A percentile compares a stretch with the other conserved stretches of the same genome.
These are phyloP conservation scores for Chrysemys picta DNA, from an alignment of 2,113 vertebrate species.

Conservation along the genomic window DNA sequence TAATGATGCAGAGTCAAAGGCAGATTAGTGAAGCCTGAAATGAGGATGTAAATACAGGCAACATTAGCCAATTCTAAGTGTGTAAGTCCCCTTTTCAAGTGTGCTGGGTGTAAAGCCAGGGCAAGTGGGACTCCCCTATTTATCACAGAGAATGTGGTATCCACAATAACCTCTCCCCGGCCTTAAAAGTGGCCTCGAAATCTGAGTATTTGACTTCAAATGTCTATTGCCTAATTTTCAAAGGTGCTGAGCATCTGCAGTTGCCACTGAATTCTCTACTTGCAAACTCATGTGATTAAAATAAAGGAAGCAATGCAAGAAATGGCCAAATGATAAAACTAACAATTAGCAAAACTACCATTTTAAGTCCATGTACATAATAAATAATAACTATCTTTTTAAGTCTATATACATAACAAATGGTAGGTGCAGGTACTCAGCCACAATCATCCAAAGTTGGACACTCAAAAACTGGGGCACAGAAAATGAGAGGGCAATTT, in stretches of 20 bases:
- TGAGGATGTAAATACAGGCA: not conserved
- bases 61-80: not conserved
- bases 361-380: not conserved
- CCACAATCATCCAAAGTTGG: not conserved
- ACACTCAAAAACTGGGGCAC: not conserved
- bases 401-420: not conserved
- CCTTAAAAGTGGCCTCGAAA: not conserved
- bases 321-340: not conserved
- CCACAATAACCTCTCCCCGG: not conserved
- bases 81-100: not conserved
- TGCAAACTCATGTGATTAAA: not conserved
- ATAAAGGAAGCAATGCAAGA: not conserved
- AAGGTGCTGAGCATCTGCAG: not conserved
- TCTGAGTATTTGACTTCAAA: not conserved
- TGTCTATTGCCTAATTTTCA: not conserved
- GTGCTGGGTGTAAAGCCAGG: not conserved
- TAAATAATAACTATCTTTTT: not conserved
- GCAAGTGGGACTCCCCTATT: not conserved
- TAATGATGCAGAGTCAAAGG: conserved; percentile 21
- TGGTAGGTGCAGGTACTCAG: not conserved
- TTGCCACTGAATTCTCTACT: not conserved
- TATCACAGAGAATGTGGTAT: not conserved
- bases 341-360: not conserved
- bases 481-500: not conserved
- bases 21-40: conserved; percentile 36